A percentile compares a stretch with the other conserved stretches of the same genome.
Conservation (phyloP, 2,113 vertebrate genomes). For the Propithecus coquereli region DNA sequence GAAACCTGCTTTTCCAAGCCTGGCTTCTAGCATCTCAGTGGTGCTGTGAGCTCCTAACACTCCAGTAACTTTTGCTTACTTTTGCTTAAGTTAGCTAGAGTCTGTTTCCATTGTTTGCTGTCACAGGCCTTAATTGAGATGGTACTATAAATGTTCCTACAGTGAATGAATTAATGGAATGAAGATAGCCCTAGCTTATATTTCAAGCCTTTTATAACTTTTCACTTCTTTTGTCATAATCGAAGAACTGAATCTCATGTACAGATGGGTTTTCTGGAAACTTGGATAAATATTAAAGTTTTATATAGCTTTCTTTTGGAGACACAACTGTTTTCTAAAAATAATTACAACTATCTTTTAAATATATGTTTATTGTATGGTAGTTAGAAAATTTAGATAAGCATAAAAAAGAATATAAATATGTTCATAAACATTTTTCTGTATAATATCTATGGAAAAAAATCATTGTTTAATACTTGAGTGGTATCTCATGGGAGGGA, state of each 20-base stretch:
- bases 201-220: slow-evolving; percentile 8
- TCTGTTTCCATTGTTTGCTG: background rate
- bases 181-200: background rate
- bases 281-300: background rate
- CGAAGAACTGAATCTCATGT: background rate
- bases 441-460: background rate
- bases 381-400: background rate
- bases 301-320: slow-evolving; percentile 12
- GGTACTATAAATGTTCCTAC: background rate
- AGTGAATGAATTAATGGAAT: background rate
- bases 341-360: background rate
- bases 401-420: slow-evolving; percentile 20
- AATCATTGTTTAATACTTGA: background rate
- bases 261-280: background rate
- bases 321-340: background rate
- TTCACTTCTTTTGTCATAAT: background rate
- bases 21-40: background rate
- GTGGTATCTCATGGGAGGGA: background rate
- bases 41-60: background rate
- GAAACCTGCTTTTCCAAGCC: background rate
- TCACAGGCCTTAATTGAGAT: background rate
- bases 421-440: background rate
- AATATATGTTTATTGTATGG: background rate
- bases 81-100: background rate
- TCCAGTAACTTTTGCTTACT: background rate